Percentiles rank a stretch among this genome's conserved stretches.
phyloP scores from a whole-genome alignment of 2,113 vertebrate species.

The Cynoglossus semilaevis region DNA sequence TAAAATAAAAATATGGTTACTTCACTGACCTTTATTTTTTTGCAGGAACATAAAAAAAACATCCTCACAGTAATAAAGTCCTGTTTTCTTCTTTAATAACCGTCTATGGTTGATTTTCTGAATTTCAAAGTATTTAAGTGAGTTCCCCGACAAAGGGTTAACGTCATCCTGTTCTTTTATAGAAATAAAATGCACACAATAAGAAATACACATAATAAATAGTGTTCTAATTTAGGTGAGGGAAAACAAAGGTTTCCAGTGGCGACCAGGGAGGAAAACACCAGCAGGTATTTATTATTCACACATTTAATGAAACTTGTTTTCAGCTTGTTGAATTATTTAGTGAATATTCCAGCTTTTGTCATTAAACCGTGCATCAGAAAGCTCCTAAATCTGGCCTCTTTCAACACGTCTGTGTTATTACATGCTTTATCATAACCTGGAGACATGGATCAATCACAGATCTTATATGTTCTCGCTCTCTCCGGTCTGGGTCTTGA shows the following conservation, averaged over 20 bases:
- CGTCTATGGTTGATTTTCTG: no score
- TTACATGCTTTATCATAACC: not conserved
- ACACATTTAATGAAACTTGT: constrained; percentile 62
- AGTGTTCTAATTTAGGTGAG: constrained; percentile 37
- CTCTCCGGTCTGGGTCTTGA: not conserved
- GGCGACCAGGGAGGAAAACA: constrained; percentile 54
- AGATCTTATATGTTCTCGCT: not conserved
- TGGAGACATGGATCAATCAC: not conserved
- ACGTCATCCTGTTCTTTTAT: no score
- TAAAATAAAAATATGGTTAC: no score
- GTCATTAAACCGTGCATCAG: constrained; percentile 71
- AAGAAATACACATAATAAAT: constrained; percentile 1
- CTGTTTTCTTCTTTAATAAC: no score
- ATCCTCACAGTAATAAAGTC: no score
- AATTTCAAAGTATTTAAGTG: no score
- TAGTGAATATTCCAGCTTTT: constrained; percentile 71
- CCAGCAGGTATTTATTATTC: constrained; percentile 68
- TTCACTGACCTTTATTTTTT: no score
- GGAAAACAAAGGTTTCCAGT: constrained; percentile 23
- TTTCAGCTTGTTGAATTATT: constrained; percentile 74
- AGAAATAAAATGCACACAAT: no score
- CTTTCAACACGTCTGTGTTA: not conserved
- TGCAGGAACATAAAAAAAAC: no score
- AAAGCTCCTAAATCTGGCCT: constrained; percentile 32
- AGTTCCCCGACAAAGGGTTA: no score